Evolutionary conservation across 2,888 invertebrate species (phyloP), one percentile per base, ranked within the genome.

Genomic region (Tryphoninae sp.): DNA sequence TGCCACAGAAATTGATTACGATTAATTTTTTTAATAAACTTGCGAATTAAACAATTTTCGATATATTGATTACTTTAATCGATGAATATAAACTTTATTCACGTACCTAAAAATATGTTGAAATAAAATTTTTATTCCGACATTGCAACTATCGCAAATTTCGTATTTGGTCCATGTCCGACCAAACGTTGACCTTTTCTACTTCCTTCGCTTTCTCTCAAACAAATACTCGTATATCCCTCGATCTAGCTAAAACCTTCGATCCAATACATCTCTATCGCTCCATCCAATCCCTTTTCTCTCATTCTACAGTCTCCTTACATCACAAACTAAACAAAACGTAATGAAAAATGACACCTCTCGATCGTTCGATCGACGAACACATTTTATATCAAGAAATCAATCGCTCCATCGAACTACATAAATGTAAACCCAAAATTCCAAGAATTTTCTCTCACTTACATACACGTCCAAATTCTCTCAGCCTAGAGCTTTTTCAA

Each of bases 241-340:
- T n/a, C n/a, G 16, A 55, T 16, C 19, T 19, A n/a, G 2, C 9
- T 2, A 22, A n/a, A 55, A 55, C 8, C 7, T n/a, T 51, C 13
- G 16, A 51, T 51, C n/a, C 51, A 11, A 51, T 6, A 62, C 13
- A 0, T 58, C 16, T 19, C 13, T 49, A 2, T 6, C 51, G 16
- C 11, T 13, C 19, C 40, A n/a, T 33, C 33, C 49, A 23, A 61
- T 23, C 61, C 51, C 33, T 53, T 49, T 33, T 61, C 40, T 62
- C 42, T 6, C 9, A 40, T 53, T 22, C 8, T 6, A 33, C 33
- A 23, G 53, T 33, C 65, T 49, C 59, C 16, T 59, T 76, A 22
- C 59, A 69, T 62, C 61, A n/a, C 23, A 53, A 13, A 42, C 62
- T 55, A 62, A 77, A 77, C 76, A 65, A n/a, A 65, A n/a, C 16